These are phyloP conservation scores for Phthorimaea operculella DNA, from an alignment of 1,140 invertebrate genomes.

Conservation along the genomic window DNA sequence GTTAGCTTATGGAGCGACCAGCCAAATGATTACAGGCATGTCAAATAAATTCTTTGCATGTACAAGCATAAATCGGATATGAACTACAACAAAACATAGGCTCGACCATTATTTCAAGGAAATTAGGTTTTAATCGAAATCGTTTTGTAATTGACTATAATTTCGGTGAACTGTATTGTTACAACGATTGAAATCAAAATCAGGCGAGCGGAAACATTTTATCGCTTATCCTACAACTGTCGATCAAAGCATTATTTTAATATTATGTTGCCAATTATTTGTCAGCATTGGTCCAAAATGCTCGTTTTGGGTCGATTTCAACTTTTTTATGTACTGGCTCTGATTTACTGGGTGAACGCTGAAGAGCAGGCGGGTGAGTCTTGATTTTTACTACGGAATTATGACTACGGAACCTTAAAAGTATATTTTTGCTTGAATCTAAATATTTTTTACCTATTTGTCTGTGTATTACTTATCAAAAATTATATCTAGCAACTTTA, in stretches of 20 bases:
- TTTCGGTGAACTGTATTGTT: constrained; percentile 1
- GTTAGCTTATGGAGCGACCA: too few species aligned
- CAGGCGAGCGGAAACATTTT: constrained; percentile 26
- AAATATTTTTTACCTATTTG: too few species aligned
- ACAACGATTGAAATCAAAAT: constrained; percentile 11
- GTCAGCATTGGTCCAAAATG: constrained; percentile 23
- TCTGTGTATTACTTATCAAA: too few species aligned
- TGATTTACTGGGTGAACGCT: constrained; percentile 4
- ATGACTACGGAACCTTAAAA: too few species aligned
- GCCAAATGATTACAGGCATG: too few species aligned
- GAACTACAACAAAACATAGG: too few species aligned
- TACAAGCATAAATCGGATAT: too few species aligned
- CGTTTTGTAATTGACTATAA: not conserved
- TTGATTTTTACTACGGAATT: too few species aligned
- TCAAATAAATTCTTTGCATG: too few species aligned
- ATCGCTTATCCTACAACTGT: constrained; percentile 10
- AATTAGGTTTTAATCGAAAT: not conserved
- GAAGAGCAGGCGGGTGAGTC: constrained; percentile 19
- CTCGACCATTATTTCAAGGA: not conserved
- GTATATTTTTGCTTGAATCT: too few species aligned
- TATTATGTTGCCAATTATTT: constrained; percentile 24
- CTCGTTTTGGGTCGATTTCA: constrained; percentile 4
- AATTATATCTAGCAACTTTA: too few species aligned
- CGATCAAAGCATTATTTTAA: constrained; percentile 21
- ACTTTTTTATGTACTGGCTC: constrained; percentile 6